Evolutionary conservation across 2,888 invertebrate genomes (phyloP).

Genomic region (Pardosa pseudoannulata): DNA sequence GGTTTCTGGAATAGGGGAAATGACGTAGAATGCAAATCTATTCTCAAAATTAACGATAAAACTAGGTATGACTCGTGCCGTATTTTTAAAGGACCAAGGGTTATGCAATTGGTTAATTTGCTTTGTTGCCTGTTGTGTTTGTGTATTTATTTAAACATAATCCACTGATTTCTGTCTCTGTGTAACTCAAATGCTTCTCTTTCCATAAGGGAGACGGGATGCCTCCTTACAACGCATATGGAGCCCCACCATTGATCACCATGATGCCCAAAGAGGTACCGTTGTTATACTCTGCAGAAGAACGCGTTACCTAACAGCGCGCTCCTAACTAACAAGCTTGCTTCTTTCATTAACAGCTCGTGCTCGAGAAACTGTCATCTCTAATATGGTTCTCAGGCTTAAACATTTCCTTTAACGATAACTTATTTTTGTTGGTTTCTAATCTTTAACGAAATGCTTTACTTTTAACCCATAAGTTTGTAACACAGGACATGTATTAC

Average conservation of each 20-base stretch:
- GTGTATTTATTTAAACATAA: neutral
- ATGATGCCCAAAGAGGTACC: constrained; percentile 69
- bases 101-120: too few species aligned
- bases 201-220: constrained; percentile 68
- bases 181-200: constrained; percentile 37
- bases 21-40: too few species aligned
- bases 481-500: too few species aligned
- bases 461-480: too few species aligned
- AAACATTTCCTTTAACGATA: too few species aligned
- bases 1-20: too few species aligned
- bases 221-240: constrained; percentile 49
- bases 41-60: too few species aligned
- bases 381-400: neutral
- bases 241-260: constrained; percentile 52
- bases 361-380: neutral
- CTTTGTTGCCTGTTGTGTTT: too few species aligned
- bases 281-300: constrained; percentile 16
- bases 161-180: neutral
- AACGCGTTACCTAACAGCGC: neutral
- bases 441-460: too few species aligned
- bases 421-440: too few species aligned
- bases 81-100: too few species aligned
- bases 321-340: neutral
- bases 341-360: neutral
- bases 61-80: too few species aligned